Percentiles rank a stretch among this genome's conserved stretches.
phyloP scores from a whole-genome alignment of 2,113 vertebrate species.

The Dissostichus mawsoni region DNA sequence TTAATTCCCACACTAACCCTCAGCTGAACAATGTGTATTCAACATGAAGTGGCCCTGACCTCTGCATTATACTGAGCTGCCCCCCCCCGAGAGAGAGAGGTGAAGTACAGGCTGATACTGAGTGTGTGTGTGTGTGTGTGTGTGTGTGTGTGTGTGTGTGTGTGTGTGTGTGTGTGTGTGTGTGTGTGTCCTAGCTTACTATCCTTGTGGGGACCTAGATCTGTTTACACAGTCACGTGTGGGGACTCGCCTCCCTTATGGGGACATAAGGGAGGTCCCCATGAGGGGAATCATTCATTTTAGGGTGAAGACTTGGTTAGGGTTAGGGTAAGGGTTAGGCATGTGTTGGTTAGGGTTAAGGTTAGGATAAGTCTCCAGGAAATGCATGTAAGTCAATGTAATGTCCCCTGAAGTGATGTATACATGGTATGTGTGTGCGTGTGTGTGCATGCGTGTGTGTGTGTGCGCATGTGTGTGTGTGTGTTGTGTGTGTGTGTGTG shows the following conservation, averaged over 20 bases:
- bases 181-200: not conserved
- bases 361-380: no score
- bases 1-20: conserved; percentile 60
- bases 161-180: not conserved
- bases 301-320: no score
- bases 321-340: no score
- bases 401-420: not conserved
- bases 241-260: no score
- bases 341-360: no score
- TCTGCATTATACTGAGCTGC: not conserved
- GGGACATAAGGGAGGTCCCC: no score
- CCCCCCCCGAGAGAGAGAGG: not conserved
- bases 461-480: no score
- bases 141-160: not conserved
- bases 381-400: no score
- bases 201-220: no score
- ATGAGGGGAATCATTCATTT: no score
- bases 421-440: no score
- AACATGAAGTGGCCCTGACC: conserved; percentile 51
- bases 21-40: conserved; percentile 57
- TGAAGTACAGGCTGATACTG: conserved; percentile 27
- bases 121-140: not conserved
- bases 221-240: no score
- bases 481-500: not conserved
- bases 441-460: not conserved